Evolutionary conservation across 2,888 invertebrate species (phyloP).

Genomic region (Drosophila limbata): DNA sequence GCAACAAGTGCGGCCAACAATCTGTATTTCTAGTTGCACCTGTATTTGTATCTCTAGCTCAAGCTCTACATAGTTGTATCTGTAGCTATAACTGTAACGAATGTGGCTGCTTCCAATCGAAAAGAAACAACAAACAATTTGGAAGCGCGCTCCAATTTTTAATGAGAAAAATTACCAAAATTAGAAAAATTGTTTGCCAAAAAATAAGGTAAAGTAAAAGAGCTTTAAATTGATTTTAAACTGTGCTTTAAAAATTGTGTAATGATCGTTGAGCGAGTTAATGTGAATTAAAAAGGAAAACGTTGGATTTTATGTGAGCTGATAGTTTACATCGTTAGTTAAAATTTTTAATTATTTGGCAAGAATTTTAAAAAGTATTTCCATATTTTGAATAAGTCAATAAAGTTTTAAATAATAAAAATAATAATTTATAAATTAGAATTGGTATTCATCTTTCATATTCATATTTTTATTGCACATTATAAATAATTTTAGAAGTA

Average conservation of each 20-base stretch:
- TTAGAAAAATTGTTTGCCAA: constrained; percentile 60
- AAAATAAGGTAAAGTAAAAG: constrained; percentile 54
- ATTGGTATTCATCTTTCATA: no score
- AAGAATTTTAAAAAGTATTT: no score
- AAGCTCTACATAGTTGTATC: constrained; percentile 2
- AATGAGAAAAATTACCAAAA: constrained; percentile 57
- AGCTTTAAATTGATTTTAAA: constrained; percentile 68
- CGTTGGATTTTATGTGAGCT: neutral
- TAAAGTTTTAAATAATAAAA: no score
- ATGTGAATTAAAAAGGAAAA: neutral
- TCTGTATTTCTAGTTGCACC: constrained; percentile 17
- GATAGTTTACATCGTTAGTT: no score
- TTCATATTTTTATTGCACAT: neutral
- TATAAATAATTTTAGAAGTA: neutral
- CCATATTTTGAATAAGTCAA: no score
- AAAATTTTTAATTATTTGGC: neutral
- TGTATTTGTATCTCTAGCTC: constrained; percentile 14
- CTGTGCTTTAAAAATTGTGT: constrained; percentile 51
- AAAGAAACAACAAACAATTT: constrained; percentile 42
- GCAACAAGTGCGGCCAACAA: constrained; percentile 62
- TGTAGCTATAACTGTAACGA: constrained; percentile 39
- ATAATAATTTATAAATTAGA: no score
- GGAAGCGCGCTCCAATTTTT: constrained; percentile 63
- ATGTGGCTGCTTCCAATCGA: constrained; percentile 66
- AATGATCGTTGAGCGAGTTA: constrained; percentile 30